Percentiles rank a stretch among this genome's conserved stretches.
These are phyloP conservation scores for Vipera latastei DNA, from an alignment of 2,797 vertebrate genomes.

Conservation along the genomic window DNA sequence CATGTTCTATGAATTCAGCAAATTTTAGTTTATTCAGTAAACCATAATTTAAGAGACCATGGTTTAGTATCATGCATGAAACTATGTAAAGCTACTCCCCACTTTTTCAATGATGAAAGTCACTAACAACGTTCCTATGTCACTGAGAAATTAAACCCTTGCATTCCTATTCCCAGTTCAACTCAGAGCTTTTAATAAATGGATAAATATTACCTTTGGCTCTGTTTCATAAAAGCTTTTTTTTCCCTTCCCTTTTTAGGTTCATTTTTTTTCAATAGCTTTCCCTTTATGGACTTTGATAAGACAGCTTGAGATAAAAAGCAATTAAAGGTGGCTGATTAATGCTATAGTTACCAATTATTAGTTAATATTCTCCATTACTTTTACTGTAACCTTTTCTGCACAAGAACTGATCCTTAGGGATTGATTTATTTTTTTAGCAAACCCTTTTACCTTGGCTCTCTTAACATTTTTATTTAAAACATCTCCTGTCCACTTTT, in stretches of 20 bases:
- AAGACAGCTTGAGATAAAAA: constrained; percentile 31
- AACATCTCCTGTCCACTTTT: neutral
- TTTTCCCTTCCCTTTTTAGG: neutral
- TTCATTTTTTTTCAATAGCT: neutral
- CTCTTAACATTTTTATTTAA: neutral
- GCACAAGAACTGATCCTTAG: neutral
- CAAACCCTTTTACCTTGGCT: neutral
- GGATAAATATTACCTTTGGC: constrained; percentile 23
- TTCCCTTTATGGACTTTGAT: constrained; percentile 14
- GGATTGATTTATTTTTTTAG: neutral
- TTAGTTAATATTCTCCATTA: constrained; percentile 33
- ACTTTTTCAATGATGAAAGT: too few relatives aligned
- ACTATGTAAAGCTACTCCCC: neutral
- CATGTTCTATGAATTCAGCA: neutral
- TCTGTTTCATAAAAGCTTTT: neutral
- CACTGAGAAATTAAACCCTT: neutral
- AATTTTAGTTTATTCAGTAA: neutral
- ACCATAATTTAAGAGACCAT: neutral
- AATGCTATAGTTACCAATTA: constrained; percentile 21
- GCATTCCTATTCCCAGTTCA: neutral
- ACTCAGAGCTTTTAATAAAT: neutral
- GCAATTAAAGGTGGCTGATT: constrained; percentile 25
- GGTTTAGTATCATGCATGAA: neutral
- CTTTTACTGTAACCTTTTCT: constrained; percentile 6
- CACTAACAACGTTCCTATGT: neutral